phyloP scores from a whole-genome alignment of 1,140 invertebrate genomes.

The Linepithema humile region DNA sequence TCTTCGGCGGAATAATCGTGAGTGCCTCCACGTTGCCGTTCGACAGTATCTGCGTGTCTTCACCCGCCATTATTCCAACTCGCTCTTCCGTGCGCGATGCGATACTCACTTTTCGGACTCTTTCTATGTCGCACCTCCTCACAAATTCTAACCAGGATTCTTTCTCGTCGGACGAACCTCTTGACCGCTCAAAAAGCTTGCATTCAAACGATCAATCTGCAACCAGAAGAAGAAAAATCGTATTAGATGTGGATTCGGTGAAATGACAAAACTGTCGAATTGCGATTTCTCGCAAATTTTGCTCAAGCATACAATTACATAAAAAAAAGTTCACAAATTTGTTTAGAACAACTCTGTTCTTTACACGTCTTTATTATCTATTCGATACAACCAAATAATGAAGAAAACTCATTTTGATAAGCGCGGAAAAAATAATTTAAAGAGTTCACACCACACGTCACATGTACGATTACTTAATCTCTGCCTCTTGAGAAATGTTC shows the following conservation, averaged over 20 bases:
- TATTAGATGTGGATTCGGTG: not conserved
- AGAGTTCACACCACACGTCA: not conserved
- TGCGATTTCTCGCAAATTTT: not conserved
- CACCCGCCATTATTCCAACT: constrained; percentile 75
- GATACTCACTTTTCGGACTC: not conserved
- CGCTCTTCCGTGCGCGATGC: not conserved
- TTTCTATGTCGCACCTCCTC: not conserved
- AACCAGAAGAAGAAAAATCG: not conserved
- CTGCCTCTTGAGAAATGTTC: not conserved
- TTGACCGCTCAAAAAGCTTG: constrained; percentile 10
- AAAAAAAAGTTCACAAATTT: too few species aligned
- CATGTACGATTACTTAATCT: constrained; percentile 7
- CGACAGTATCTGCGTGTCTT: constrained; percentile 77
- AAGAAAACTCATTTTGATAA: constrained; percentile 58
- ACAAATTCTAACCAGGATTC: constrained; percentile 26
- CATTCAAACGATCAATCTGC: constrained; percentile 52
- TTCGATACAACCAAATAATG: too few species aligned
- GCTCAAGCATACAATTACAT: too few species aligned
- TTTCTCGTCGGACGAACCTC: constrained; percentile 35
- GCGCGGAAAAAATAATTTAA: constrained; percentile 12
- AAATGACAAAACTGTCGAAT: too few species aligned
- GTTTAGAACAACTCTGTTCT: too few species aligned
- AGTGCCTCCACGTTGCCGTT: constrained; percentile 77
- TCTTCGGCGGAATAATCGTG: constrained; percentile 79
- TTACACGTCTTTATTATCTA: too few species aligned